Percentiles rank a stretch among this genome's conserved stretches.
Conservation (phyloP, 64 coral and sea anemone genomes). For the Stylophora pistillata region DNA sequence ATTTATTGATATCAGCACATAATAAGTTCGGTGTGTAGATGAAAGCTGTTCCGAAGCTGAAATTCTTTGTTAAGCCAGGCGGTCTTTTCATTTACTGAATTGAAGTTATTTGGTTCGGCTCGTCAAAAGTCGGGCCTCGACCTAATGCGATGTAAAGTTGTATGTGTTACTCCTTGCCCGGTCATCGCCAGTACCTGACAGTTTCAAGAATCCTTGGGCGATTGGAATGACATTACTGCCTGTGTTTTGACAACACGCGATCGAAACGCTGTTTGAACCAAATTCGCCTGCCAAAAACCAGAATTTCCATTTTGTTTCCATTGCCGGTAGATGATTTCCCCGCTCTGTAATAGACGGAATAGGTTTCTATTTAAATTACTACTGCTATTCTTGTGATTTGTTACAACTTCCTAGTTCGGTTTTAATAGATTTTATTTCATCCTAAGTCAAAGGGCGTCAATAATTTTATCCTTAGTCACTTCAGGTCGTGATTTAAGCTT, state of each 20-base stretch:
- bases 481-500: not conserved
- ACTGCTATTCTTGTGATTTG: too few relatives aligned
- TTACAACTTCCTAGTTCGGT: too few relatives aligned
- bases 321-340: not conserved
- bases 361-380: too few relatives aligned
- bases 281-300: not conserved
- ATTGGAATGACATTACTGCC: not conserved
- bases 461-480: not conserved
- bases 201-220: constrained; percentile 3
- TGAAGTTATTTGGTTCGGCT: not conserved
- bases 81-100: too few relatives aligned
- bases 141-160: too few relatives aligned
- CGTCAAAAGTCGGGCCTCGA: not conserved
- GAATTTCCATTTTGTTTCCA: not conserved
- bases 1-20: too few relatives aligned
- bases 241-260: not conserved
- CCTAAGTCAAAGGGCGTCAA: not conserved
- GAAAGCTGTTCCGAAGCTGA: too few relatives aligned
- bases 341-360: too few relatives aligned
- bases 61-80: too few relatives aligned
- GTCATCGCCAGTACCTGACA: constrained; percentile 2
- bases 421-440: too few relatives aligned
- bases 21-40: too few relatives aligned
- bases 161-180: not conserved
- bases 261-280: not conserved